Evolutionary conservation across 2,888 invertebrate genomes (phyloP).

Genomic region (Chrysolina oricalcia): DNA sequence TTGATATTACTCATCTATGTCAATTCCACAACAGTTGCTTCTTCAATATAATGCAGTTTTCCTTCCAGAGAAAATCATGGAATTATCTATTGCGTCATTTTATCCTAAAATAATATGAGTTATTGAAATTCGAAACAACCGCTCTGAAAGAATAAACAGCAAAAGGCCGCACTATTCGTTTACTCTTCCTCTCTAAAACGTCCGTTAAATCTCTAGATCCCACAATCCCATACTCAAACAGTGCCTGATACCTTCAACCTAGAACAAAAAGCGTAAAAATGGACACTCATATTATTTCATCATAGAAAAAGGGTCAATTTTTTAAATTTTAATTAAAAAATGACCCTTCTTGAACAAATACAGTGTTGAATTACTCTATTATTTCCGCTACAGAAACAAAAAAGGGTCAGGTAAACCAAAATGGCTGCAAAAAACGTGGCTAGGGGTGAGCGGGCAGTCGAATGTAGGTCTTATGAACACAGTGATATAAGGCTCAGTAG

Average conservation of each 20-base stretch:
- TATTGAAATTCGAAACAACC: background rate
- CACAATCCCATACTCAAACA: slow-evolving; percentile 2
- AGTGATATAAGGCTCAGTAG: background rate
- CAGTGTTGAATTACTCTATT: slow-evolving; percentile 61
- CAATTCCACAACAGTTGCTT: no score
- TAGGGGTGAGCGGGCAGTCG: slow-evolving; percentile 41
- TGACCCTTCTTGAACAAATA: slow-evolving; percentile 62
- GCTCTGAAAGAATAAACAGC: background rate
- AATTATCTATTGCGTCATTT: no score
- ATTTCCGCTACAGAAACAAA: slow-evolving; percentile 57
- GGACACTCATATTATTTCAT: slow-evolving; percentile 51
- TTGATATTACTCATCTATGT: no score
- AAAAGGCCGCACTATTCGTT: background rate
- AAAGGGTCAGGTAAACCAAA: slow-evolving; percentile 57
- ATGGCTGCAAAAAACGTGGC: slow-evolving; percentile 54
- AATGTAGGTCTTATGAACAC: slow-evolving; percentile 32
- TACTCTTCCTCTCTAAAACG: background rate
- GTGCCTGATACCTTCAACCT: slow-evolving; percentile 12
- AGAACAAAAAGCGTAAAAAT: slow-evolving; percentile 49
- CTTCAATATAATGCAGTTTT: no score
- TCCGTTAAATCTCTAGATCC: slow-evolving; percentile 24
- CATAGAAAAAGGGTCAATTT: slow-evolving; percentile 54
- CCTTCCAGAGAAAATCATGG: no score
- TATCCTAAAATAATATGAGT: no score
- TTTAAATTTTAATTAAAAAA: slow-evolving; percentile 61